phyloP scores from a whole-genome alignment of 2,797 vertebrate species.

The Hypotaenidia philippensis region DNA sequence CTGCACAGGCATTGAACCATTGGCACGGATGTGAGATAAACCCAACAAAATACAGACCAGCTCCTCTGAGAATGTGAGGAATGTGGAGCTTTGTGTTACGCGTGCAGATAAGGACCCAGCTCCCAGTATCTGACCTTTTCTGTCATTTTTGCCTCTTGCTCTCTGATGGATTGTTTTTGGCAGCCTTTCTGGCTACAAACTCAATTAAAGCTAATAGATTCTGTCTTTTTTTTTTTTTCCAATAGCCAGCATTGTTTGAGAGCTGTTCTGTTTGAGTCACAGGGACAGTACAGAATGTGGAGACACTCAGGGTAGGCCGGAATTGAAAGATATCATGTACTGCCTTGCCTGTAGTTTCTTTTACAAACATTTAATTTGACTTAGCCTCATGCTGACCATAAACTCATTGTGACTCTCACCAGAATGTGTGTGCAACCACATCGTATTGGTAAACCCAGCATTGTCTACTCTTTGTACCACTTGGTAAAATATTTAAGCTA shows the following conservation, averaged over 20 bases:
- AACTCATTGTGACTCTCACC: not conserved
- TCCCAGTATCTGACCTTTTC: constrained; percentile 41
- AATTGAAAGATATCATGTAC: not conserved
- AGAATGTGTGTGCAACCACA: not conserved
- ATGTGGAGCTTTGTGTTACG: constrained; percentile 26
- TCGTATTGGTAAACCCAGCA: not conserved
- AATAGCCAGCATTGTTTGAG: constrained; percentile 8
- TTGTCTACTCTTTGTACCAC: not conserved
- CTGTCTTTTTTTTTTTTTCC: not conserved
- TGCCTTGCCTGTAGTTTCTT: not conserved
- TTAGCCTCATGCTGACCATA: not conserved
- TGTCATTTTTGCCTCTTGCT: constrained; percentile 21
- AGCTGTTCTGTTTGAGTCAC: constrained; percentile 32
- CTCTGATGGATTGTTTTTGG: constrained; percentile 47
- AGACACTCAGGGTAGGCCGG: not conserved
- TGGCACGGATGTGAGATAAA: constrained; percentile 33
- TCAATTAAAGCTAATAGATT: constrained; percentile 54
- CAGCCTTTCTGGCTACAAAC: constrained; percentile 54
- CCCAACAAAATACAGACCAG: constrained; percentile 10
- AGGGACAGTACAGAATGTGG: constrained; percentile 11
- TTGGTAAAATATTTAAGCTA: not conserved
- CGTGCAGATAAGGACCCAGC: constrained; percentile 43
- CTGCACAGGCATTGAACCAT: not conserved
- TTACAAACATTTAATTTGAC: constrained; percentile 2
- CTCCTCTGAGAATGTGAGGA: constrained; percentile 42